phyloP scores from a whole-genome alignment of 2,888 invertebrate species.

The Apantesis nais region DNA sequence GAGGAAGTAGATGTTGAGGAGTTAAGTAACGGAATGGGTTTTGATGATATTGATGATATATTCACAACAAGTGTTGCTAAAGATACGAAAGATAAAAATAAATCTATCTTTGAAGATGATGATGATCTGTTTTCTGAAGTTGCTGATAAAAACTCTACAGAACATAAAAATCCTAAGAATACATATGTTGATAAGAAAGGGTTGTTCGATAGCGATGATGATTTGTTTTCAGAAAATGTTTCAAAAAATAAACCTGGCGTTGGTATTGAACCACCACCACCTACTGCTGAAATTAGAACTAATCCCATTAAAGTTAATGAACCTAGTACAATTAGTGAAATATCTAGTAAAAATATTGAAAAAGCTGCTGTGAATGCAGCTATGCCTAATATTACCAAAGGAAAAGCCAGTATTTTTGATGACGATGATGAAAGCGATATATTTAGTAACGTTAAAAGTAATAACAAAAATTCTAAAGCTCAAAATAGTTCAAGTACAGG shows the following conservation, averaged over 20 bases:
- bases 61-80: slow-evolving; percentile 66
- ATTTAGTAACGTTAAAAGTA: slow-evolving; percentile 50
- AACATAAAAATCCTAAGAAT: slow-evolving; percentile 33
- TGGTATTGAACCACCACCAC: slow-evolving; percentile 6
- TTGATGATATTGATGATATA: slow-evolving; percentile 80
- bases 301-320: slow-evolving; percentile 4
- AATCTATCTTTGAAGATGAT: slow-evolving; percentile 71
- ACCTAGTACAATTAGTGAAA: neutral
- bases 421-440: slow-evolving; percentile 66
- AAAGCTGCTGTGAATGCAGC: slow-evolving; percentile 19
- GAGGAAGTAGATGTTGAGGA: slow-evolving; percentile 35
- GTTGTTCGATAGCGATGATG: slow-evolving; percentile 65
- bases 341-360: slow-evolving; percentile 6
- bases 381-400: slow-evolving; percentile 29
- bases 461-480: slow-evolving; percentile 21
- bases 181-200: slow-evolving; percentile 38
- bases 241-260: slow-evolving; percentile 19
- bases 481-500: slow-evolving; percentile 24
- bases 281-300: neutral
- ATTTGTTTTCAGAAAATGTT: slow-evolving; percentile 47
- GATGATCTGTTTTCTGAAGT: slow-evolving; percentile 72
- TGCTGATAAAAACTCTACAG: slow-evolving; percentile 43
- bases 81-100: slow-evolving; percentile 54
- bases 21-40: too few species aligned
- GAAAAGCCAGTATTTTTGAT: slow-evolving; percentile 57